A percentile compares a stretch with the other conserved stretches of the same genome.
phyloP scores from a whole-genome alignment of 1,140 invertebrate genomes.

The Macrobrachium rosenbergii region DNA sequence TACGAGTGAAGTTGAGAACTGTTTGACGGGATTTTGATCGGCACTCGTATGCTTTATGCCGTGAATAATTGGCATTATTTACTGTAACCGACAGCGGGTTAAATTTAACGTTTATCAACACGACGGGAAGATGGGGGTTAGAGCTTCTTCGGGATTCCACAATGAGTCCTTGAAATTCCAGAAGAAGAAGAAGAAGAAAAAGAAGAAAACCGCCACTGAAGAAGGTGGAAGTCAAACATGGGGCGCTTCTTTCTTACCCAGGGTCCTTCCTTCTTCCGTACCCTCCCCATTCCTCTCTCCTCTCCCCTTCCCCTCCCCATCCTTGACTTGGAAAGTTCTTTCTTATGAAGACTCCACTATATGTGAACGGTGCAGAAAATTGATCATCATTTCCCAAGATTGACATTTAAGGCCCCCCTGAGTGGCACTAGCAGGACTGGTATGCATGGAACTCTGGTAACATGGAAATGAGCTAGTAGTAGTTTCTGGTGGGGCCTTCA shows the following conservation, averaged over 20 bases:
- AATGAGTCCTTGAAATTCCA: no score
- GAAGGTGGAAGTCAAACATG: no score
- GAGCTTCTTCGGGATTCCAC: no score
- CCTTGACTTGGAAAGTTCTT: background rate
- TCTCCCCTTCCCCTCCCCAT: background rate
- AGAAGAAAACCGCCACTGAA: no score
- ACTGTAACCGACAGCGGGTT: no score
- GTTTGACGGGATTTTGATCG: no score
- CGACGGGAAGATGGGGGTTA: no score
- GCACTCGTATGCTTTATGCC: no score
- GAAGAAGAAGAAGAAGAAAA: no score
- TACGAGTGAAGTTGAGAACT: no score
- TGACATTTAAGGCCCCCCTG: slow-evolving; percentile 58
- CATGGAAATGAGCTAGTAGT: slow-evolving; percentile 43
- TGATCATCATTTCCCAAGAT: slow-evolving; percentile 61
- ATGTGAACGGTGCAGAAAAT: slow-evolving; percentile 51
- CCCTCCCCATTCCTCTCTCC: background rate
- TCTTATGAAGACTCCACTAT: slow-evolving; percentile 32
- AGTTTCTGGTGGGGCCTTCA: slow-evolving; percentile 27
- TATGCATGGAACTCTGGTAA: slow-evolving; percentile 56
- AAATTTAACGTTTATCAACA: no score
- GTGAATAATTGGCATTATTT: no score
- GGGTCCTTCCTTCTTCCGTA: background rate
- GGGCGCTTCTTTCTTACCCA: background rate
- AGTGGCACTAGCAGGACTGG: slow-evolving; percentile 48